phyloP scores from a whole-genome alignment of 2,113 vertebrate species.

The Piaya cayana region DNA sequence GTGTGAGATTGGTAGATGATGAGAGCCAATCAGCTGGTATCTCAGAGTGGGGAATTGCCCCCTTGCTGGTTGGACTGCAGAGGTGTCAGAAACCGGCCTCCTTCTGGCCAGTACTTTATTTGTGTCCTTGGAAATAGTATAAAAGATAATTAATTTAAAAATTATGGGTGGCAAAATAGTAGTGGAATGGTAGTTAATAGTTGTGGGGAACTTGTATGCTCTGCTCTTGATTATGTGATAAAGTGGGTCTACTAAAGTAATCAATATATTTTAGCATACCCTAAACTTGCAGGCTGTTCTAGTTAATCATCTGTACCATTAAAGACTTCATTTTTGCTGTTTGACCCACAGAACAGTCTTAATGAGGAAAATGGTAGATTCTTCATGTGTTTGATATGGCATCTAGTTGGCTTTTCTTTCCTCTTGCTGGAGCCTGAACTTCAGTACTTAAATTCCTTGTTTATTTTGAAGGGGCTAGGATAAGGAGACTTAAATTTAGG shows the following conservation, averaged over 20 bases:
- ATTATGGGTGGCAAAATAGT: neutral
- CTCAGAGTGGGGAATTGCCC: neutral
- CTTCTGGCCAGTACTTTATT: neutral
- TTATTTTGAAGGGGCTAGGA: neutral
- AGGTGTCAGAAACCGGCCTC: neutral
- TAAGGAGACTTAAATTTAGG: neutral
- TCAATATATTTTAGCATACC: neutral
- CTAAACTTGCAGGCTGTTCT: neutral
- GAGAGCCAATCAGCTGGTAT: neutral
- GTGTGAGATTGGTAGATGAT: neutral
- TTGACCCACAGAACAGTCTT: neutral
- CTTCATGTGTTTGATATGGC: neutral
- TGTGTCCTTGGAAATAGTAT: neutral
- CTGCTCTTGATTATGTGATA: rapidly evolving
- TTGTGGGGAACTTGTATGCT: neutral
- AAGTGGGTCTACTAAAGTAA: neutral
- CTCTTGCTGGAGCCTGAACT: neutral
- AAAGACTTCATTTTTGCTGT: neutral
- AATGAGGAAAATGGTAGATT: neutral
- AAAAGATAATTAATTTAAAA: neutral
- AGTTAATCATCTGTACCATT: neutral
- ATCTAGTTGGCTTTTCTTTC: neutral
- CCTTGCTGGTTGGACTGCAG: neutral
- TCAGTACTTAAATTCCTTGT: neutral
- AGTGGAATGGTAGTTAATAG: neutral